Percentiles rank a stretch among this genome's conserved stretches.
These are phyloP conservation scores for Zaprionus kolodkinae DNA, from an alignment of 1,140 invertebrate species.

Conservation along the genomic window DNA sequence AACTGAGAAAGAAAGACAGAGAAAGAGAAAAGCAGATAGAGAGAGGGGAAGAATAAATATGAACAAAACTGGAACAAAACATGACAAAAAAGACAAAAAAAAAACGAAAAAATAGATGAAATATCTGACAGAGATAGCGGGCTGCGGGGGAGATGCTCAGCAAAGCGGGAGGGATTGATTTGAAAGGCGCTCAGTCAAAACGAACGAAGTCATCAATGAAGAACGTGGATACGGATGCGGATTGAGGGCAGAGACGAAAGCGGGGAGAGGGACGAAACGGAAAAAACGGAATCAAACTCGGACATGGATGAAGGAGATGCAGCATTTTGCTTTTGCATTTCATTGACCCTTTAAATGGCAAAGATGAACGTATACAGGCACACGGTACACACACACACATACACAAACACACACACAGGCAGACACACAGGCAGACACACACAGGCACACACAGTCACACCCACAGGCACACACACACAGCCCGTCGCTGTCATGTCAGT, in stretches of 20 bases:
- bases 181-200: constrained; percentile 43
- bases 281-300: constrained; percentile 53
- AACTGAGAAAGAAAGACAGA: too few relatives aligned
- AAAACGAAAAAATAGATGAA: background rate
- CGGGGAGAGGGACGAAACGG: background rate
- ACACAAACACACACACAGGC: background rate
- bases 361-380: constrained; percentile 47
- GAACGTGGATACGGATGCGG: constrained; percentile 21
- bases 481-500: constrained; percentile 53
- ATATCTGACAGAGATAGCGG: background rate
- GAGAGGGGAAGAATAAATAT: constrained; percentile 34
- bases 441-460: background rate
- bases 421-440: constrained; percentile 3
- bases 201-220: constrained; percentile 37
- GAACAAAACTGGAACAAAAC: constrained; percentile 33
- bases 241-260: background rate
- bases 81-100: background rate
- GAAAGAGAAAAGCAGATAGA: background rate
- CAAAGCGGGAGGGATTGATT: constrained; percentile 32
- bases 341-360: constrained; percentile 79
- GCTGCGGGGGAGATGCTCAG: too few relatives aligned
- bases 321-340: constrained; percentile 66
- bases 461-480: constrained; percentile 4
- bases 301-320: constrained; percentile 46
- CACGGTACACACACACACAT: background rate